Conservation (phyloP, 1,140 invertebrate species). For the Drosophila fuyamai region DNA sequence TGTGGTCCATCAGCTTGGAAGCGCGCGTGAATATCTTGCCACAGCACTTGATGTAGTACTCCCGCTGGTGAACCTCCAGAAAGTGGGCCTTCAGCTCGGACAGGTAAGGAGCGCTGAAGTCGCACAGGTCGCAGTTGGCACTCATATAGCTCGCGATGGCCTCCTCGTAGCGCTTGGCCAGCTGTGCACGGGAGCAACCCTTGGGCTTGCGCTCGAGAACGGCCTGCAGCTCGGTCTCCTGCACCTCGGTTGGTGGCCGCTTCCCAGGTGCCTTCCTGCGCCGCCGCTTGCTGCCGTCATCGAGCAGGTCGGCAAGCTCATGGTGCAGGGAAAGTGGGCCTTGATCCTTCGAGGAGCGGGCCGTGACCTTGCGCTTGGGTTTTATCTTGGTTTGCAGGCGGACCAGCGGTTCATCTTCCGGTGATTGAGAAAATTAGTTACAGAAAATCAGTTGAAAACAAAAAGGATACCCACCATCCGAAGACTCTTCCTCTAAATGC, state of each 20-base stretch:
- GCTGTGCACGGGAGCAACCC: constrained; percentile 65
- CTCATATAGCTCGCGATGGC: constrained; percentile 72
- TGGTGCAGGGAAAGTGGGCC: constrained; percentile 15
- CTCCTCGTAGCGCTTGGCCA: constrained; percentile 69
- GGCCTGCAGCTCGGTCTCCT: constrained; percentile 53
- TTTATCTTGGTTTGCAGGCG: constrained; percentile 53
- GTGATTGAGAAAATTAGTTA: background rate
- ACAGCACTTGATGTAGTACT: constrained; percentile 77
- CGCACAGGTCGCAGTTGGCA: constrained; percentile 75
- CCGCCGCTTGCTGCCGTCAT: constrained; percentile 25
- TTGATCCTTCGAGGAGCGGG: constrained; percentile 13
- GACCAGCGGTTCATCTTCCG: constrained; percentile 63
- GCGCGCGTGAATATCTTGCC: constrained; percentile 67
- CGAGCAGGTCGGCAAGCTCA: constrained; percentile 56
- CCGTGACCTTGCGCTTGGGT: constrained; percentile 40
- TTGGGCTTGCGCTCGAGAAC: constrained; percentile 67
- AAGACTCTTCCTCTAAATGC: constrained; percentile 15
- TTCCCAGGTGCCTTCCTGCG: constrained; percentile 23
- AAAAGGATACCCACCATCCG: constrained; percentile 23
- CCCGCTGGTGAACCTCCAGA: constrained; percentile 61
- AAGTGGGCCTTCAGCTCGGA: constrained; percentile 70
- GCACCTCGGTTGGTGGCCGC: constrained; percentile 16
- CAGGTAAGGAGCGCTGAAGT: constrained; percentile 59
- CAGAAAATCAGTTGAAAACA: background rate
- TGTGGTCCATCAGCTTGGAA: constrained; percentile 73